Evolutionary conservation across 1,140 invertebrate species (phyloP).

Genomic region (Myzus persicae): DNA sequence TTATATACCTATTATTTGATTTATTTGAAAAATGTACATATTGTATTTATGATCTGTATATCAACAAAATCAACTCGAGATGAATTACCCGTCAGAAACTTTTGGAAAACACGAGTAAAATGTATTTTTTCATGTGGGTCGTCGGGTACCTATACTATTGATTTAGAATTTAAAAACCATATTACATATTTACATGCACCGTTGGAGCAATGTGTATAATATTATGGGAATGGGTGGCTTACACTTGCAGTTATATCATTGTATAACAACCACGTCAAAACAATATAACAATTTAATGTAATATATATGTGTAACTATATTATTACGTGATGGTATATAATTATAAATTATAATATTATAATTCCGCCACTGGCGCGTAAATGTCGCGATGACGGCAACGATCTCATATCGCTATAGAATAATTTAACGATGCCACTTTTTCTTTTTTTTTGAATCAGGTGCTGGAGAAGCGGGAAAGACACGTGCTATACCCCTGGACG

Average conservation of each 20-base stretch:
- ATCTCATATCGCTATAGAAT: too few species aligned
- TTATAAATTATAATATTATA: not conserved
- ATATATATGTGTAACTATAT: not conserved
- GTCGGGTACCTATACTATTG: not conserved
- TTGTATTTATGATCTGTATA: not conserved
- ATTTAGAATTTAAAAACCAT: not conserved
- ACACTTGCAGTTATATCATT: not conserved
- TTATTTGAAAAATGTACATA: conserved; percentile 8
- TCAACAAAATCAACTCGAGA: not conserved
- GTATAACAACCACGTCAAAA: not conserved
- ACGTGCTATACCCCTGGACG: conserved; percentile 11
- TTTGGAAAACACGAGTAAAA: not conserved
- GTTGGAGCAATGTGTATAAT: not conserved
- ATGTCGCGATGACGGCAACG: too few species aligned
- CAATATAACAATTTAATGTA: not conserved
- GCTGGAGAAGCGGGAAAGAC: not conserved
- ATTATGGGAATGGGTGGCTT: not conserved
- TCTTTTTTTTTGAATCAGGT: not conserved
- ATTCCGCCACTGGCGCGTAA: too few species aligned
- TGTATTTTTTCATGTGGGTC: not conserved
- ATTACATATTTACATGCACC: not conserved
- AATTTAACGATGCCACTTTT: too few species aligned
- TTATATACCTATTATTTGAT: not conserved
- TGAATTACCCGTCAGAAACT: conserved; percentile 15
- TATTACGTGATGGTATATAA: not conserved